These are phyloP conservation scores for Tragelaphus strepsiceros DNA, from an alignment of 2,113 vertebrate genomes.

Conservation along the genomic window DNA sequence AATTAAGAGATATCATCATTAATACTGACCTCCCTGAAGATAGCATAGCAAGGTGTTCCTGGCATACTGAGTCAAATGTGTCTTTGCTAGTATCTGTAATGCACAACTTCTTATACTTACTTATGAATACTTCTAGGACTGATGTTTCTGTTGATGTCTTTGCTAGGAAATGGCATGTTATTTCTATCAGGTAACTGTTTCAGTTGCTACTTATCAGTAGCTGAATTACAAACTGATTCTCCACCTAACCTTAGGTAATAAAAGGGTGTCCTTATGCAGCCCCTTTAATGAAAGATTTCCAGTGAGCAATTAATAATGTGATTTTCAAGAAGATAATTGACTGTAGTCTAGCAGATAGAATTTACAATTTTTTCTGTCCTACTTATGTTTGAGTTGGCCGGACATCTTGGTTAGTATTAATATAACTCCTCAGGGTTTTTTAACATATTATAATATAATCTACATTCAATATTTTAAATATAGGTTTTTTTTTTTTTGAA, in stretches of 20 bases:
- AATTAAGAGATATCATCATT: not conserved
- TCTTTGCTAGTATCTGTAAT: not conserved
- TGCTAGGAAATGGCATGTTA: not conserved
- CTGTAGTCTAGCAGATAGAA: not conserved
- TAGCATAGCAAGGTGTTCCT: not conserved
- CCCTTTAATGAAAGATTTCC: conserved; percentile 35
- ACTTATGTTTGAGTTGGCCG: conserved; percentile 10
- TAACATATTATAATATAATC: not conserved
- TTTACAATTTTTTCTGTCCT: not conserved
- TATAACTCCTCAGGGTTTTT: not conserved
- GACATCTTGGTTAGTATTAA: conserved; percentile 14
- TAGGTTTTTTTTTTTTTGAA: not conserved
- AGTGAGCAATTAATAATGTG: conserved; percentile 14
- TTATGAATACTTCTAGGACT: not conserved
- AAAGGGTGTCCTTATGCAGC: not conserved
- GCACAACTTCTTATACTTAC: not conserved
- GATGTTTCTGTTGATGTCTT: not conserved
- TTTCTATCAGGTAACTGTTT: not conserved
- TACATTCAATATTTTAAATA: not conserved
- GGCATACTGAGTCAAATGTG: not conserved
- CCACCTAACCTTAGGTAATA: conserved; percentile 5
- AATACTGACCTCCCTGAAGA: not conserved
- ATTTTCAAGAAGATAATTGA: conserved; percentile 37
- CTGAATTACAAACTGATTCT: conserved; percentile 23
- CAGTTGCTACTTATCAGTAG: not conserved